Percentiles rank a stretch among this genome's conserved stretches.
Conservation (phyloP, 1,140 invertebrate species). For the Protaetia brevitarsis region DNA sequence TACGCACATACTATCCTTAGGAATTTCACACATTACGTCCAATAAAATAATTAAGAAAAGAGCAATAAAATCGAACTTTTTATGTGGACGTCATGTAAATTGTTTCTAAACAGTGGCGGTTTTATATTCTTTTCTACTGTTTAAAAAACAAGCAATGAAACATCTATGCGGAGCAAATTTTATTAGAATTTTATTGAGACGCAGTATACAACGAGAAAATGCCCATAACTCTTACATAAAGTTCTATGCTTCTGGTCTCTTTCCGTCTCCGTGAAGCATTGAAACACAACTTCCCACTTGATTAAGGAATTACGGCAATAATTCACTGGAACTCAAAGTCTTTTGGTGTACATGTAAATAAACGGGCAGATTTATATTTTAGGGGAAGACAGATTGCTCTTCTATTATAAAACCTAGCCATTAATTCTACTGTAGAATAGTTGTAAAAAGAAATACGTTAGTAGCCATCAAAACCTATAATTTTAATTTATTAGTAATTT, state of each 20-base stretch:
- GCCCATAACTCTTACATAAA: conserved; percentile 5
- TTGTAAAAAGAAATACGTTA: too few relatives aligned
- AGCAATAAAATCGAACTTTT: conserved; percentile 1
- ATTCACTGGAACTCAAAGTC: conserved; percentile 2
- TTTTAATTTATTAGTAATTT: too few relatives aligned
- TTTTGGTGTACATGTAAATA: conserved; percentile 8
- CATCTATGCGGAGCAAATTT: conserved; percentile 8
- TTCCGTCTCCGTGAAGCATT: conserved; percentile 2
- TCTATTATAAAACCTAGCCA: not conserved
- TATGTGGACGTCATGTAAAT: conserved; percentile 12
- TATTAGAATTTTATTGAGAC: conserved; percentile 11
- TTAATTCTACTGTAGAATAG: not conserved
- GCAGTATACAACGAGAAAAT: conserved; percentile 9
- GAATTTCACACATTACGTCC: not conserved
- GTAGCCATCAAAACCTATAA: too few relatives aligned
- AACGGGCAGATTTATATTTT: conserved; percentile 12
- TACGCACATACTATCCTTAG: too few relatives aligned
- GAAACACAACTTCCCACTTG: conserved; percentile 11
- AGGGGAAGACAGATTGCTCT: not conserved
- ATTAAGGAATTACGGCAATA: conserved; percentile 18
- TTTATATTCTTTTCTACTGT: conserved; percentile 18
- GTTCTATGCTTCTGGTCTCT: conserved; percentile 8
- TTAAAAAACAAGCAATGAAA: conserved; percentile 14
- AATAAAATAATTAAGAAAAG: not conserved
- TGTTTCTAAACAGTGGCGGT: conserved; percentile 15